Base-by-base conservation (phyloP, 2,113 vertebrate genomes). In the Lasiurus cinereus region DNA sequence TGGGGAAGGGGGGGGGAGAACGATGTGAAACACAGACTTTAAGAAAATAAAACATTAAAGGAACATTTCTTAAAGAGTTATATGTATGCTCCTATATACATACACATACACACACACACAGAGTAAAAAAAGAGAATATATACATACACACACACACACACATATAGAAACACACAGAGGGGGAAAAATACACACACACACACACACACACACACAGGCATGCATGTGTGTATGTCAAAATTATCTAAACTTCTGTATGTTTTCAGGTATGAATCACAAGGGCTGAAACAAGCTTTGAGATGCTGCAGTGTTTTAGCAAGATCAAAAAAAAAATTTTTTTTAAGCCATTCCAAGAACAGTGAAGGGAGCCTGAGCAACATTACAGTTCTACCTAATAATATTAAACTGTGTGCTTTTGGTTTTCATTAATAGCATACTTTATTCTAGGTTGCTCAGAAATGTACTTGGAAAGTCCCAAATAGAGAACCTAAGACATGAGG, bases 41-140 rank as follows among this genome's bases (percentile, higher is more conserved):
- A 98, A 87, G 97, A 98, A 98, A 98, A 98, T 97, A 98, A 98
- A 98, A 97, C 74, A 97, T 96, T 96, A 97, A 96, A 97, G 97
- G 86, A 95, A 74, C 39, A 86, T 96, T 97, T 98, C 95, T 97
- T 90, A 94, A 56, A 96, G 79, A 96, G 39, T 73, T 97, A 94
- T 80, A 94, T 50, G 43, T 87, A 46, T 19, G 69, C 59, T 69
- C 83, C 2, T 22, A 86, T 46, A 76, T n/a, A 92, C 11, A 72
- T 3, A 73, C 18, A 70, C 3, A 22, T 10, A 18, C 3, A 22
- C 13, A 18, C 50, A 3, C 1, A 80, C 13, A 80, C 8, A 62
- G 13, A 73, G 3, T 52, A 9, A 27, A 5, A 64, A 31, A 5
- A 64, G 2, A 76, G 46, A 59, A 59, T 27, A 50, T 6, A 54